Percentiles rank a stretch among this genome's conserved stretches.
phyloP scores from a whole-genome alignment of 2,113 vertebrate genomes.

The Serinus canaria region DNA sequence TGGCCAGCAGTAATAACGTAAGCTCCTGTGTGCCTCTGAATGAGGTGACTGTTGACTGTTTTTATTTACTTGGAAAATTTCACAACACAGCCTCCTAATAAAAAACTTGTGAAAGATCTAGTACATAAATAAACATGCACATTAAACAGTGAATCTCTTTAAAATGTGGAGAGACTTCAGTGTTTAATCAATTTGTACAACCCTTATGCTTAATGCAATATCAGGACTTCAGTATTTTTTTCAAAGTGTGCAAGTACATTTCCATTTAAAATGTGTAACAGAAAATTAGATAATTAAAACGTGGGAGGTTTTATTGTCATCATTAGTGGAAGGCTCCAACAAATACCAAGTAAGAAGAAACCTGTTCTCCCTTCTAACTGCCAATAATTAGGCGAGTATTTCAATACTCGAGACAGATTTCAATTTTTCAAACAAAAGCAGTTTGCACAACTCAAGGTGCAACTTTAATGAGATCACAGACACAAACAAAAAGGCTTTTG shows the following conservation, averaged over 20 bases:
- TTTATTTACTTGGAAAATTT: constrained; percentile 59
- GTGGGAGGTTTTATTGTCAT: background rate
- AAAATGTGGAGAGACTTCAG: constrained; percentile 6
- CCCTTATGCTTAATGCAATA: background rate
- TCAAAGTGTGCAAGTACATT: background rate
- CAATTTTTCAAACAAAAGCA: background rate
- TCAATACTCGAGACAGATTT: background rate
- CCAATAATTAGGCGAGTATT: background rate
- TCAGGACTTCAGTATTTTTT: background rate
- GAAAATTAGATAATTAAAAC: background rate
- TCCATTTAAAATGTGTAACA: background rate
- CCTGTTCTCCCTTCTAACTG: background rate
- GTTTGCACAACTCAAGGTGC: background rate
- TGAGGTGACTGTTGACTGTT: constrained; percentile 61
- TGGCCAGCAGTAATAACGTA: constrained; percentile 44
- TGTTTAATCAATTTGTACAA: background rate
- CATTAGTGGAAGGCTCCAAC: background rate
- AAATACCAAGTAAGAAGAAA: background rate
- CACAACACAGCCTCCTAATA: constrained; percentile 22
- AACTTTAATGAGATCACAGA: background rate
- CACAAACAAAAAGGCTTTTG: background rate
- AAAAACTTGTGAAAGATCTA: constrained; percentile 26
- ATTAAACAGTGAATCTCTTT: constrained; percentile 43
- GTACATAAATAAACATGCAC: constrained; percentile 38
- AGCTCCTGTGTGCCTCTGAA: constrained; percentile 38